These are phyloP conservation scores for Diglossa cyanea DNA, from an alignment of 2,797 vertebrate species.

Conservation along the genomic window DNA sequence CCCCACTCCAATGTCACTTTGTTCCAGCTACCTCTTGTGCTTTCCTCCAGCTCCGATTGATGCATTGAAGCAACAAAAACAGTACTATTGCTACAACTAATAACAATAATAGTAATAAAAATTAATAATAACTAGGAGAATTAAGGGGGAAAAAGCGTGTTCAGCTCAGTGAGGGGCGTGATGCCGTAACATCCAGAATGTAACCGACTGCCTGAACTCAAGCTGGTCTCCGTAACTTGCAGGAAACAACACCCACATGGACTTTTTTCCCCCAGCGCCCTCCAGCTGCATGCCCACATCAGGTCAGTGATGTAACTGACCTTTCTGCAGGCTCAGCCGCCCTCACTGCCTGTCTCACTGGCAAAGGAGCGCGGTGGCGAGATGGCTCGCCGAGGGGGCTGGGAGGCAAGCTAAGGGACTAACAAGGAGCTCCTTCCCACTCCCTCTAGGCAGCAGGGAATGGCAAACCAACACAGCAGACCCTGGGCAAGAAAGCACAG, in stretches of 20 bases:
- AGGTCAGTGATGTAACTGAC: not conserved
- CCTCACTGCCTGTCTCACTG: not conserved
- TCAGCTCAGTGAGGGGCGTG: not conserved
- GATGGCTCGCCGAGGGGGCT: accelerated
- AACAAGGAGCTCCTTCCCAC: not conserved
- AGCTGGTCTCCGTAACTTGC: not conserved
- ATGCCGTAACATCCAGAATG: not conserved
- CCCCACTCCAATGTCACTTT: not conserved
- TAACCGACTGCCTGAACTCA: not conserved
- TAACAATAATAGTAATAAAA: not conserved
- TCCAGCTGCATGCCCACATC: not conserved
- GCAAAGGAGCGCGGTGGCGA: accelerated
- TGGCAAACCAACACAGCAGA: not conserved
- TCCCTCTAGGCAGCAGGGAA: not conserved
- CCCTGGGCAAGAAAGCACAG: not conserved
- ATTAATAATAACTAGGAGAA: not conserved
- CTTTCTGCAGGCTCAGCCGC: not conserved
- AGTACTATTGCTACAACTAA: slow-evolving; percentile 27
- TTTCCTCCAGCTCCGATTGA: slow-evolving; percentile 14
- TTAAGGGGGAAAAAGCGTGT: not conserved
- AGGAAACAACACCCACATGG: not conserved
- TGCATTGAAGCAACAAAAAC: slow-evolving; percentile 14
- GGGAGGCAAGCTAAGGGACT: not conserved
- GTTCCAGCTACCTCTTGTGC: not conserved
- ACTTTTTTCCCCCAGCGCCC: not conserved